Conservation (phyloP, 2,888 invertebrate species). For the Galeopsomyia nigrocyanea region DNA sequence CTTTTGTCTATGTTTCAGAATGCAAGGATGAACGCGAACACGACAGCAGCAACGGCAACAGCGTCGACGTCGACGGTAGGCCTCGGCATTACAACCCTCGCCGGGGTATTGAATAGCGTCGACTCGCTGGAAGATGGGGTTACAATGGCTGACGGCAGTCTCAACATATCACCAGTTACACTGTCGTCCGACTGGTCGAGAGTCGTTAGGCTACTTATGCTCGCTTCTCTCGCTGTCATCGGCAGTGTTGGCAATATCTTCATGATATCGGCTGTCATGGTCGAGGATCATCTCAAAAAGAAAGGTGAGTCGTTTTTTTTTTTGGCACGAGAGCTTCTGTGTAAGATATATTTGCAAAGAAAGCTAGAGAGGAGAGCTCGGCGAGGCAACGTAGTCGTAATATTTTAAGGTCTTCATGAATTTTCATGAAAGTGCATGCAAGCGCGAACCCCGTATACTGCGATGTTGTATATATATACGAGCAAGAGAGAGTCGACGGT, state of each 20-base stretch:
- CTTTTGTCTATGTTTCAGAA: neutral
- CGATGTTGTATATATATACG: no score
- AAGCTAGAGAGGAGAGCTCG: no score
- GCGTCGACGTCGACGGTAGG: constrained; percentile 53
- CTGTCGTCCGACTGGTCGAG: constrained; percentile 79
- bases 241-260: constrained; percentile 83
- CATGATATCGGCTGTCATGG: constrained; percentile 81
- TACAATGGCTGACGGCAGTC: constrained; percentile 45
- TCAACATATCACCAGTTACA: constrained; percentile 76
- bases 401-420: no score
- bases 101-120: constrained; percentile 25
- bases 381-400: no score
- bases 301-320: constrained; percentile 70
- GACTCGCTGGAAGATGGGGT: constrained; percentile 24
- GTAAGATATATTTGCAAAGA: no score
- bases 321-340: no score
- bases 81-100: constrained; percentile 24
- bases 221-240: constrained; percentile 76
- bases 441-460: no score
- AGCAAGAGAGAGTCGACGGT: no score
- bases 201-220: constrained; percentile 75
- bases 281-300: constrained; percentile 78
- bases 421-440: no score
- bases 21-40: constrained; percentile 39
- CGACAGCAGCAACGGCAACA: constrained; percentile 35